Conservation (phyloP, 2,888 invertebrate species). For the Noctua pronuba region DNA sequence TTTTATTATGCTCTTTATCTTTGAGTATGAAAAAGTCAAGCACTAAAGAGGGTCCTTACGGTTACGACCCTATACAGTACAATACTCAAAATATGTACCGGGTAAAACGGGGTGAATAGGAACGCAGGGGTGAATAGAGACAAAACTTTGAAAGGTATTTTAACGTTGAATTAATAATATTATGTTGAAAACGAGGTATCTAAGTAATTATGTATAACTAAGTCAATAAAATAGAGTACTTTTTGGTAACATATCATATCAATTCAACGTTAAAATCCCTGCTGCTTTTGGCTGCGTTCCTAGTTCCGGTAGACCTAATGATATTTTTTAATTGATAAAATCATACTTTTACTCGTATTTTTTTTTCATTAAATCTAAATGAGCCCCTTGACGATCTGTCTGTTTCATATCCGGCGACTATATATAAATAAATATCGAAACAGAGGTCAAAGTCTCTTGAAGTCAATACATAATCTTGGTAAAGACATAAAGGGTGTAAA, state of each 20-base stretch:
- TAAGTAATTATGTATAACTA: too few relatives aligned
- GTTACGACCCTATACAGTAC: not conserved
- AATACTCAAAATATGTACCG: not conserved
- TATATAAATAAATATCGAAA: not conserved
- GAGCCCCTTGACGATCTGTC: not conserved
- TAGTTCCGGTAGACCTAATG: not conserved
- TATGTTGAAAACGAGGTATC: too few relatives aligned
- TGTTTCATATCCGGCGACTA: not conserved
- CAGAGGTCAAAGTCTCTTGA: not conserved
- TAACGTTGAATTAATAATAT: too few relatives aligned
- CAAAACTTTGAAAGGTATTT: too few relatives aligned
- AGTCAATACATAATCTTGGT: not conserved
- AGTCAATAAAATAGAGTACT: too few relatives aligned
- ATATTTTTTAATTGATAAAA: not conserved
- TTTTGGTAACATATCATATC: too few relatives aligned
- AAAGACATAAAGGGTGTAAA: too few relatives aligned
- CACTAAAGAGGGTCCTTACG: not conserved
- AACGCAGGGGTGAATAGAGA: too few relatives aligned
- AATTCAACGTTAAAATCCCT: too few relatives aligned
- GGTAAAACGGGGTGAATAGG: too few relatives aligned
- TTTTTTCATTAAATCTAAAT: not conserved
- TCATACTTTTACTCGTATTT: not conserved
- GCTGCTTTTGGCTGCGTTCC: too few relatives aligned
- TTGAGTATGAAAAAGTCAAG: conserved; percentile 42
- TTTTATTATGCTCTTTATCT: conserved; percentile 3